Percentiles rank a stretch among this genome's conserved stretches.
These are phyloP conservation scores for Lanius collurio DNA, from an alignment of 2,113 vertebrate species.

Conservation along the genomic window DNA sequence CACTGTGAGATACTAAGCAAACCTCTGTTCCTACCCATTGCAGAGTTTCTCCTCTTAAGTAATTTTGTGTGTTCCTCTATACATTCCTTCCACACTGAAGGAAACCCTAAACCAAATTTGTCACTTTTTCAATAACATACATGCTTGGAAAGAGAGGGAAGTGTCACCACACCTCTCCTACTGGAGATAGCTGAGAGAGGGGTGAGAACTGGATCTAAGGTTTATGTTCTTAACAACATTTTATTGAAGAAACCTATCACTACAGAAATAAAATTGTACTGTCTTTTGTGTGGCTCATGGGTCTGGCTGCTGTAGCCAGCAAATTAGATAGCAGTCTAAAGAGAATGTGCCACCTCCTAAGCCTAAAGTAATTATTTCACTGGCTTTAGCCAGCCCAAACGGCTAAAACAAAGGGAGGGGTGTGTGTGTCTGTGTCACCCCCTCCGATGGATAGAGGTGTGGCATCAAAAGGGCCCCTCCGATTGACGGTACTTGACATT, in stretches of 20 bases:
- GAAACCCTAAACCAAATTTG: neutral
- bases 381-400: too few relatives aligned
- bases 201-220: neutral
- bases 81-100: neutral
- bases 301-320: neutral
- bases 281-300: accelerated
- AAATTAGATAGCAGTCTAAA: accelerated
- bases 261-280: neutral
- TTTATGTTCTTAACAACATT: neutral
- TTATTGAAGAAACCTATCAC: accelerated
- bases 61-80: neutral
- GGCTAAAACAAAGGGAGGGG: accelerated
- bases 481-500: too few relatives aligned
- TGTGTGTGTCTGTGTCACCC: neutral
- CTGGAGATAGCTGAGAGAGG: neutral
- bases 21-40: neutral
- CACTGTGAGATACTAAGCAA: neutral
- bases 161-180: accelerated
- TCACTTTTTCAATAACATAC: accelerated
- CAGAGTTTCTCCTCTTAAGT: neutral
- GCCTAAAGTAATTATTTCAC: accelerated
- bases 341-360: too few relatives aligned
- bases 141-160: neutral
- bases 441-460: neutral
- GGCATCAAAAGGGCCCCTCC: too few relatives aligned